A percentile compares a stretch with the other conserved stretches of the same genome.
These are phyloP conservation scores for Spinus olivaceus DNA, from an alignment of 2,797 vertebrate species.

Conservation along the genomic window DNA sequence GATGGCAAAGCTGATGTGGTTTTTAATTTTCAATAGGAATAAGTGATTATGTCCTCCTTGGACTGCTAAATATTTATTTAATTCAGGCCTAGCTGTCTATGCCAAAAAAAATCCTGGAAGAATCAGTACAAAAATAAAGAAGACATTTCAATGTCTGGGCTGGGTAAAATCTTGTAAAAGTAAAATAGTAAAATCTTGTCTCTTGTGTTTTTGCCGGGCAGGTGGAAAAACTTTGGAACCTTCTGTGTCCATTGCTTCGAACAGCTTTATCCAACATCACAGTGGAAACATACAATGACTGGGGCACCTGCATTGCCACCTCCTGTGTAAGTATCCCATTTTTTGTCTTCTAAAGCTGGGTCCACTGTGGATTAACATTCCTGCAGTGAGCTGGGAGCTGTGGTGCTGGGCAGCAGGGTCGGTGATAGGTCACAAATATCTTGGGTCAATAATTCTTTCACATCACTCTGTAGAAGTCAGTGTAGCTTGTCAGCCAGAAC, in stretches of 20 bases:
- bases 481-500: neutral
- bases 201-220: conserved; percentile 56
- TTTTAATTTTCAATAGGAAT: neutral
- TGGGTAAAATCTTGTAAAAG: neutral
- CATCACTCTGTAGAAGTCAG: neutral
- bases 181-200: neutral
- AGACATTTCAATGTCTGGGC: neutral
- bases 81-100: neutral
- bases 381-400: neutral
- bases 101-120: neutral
- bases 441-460: neutral
- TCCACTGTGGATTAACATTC: neutral
- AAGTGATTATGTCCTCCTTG: neutral
- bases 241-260: conserved; percentile 89
- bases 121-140: neutral
- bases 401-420: neutral
- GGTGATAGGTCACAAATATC: neutral
- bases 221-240: conserved; percentile 90
- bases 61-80: neutral
- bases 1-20: neutral
- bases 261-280: conserved; percentile 94
- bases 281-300: conserved; percentile 93
- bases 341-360: neutral
- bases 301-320: conserved; percentile 97
- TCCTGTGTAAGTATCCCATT: conserved; percentile 85